phyloP scores from a whole-genome alignment of 2,888 invertebrate species.

The Amorpha juglandis region DNA sequence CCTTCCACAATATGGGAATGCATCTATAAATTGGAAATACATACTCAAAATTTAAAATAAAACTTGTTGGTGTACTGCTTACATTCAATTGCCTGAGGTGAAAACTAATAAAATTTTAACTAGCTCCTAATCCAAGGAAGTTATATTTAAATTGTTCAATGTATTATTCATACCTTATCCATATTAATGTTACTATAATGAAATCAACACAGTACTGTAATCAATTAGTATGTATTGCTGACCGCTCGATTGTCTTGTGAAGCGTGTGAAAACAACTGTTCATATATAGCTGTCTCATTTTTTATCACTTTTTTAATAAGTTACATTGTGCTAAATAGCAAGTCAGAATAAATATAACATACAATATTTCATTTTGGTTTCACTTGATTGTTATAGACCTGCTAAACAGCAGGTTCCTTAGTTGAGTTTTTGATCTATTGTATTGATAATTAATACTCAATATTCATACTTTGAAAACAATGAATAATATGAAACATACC shows the following conservation, averaged over 20 bases:
- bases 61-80: neutral
- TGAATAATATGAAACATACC: neutral
- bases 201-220: slow-evolving; percentile 45
- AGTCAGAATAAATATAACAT: neutral
- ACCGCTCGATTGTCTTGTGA: slow-evolving; percentile 60
- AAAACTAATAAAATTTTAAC: neutral
- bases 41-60: neutral
- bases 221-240: slow-evolving; percentile 56
- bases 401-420: no score
- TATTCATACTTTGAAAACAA: neutral
- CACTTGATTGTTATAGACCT: no score
- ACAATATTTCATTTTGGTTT: neutral
- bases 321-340: neutral
- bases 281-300: slow-evolving; percentile 9
- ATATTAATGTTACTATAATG: slow-evolving; percentile 49
- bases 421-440: neutral
- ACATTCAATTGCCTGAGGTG: neutral
- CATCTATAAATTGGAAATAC: neutral
- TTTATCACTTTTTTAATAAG: slow-evolving; percentile 3
- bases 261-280: slow-evolving; percentile 63
- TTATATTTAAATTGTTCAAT: slow-evolving; percentile 31
- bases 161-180: slow-evolving; percentile 46
- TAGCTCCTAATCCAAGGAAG: neutral
- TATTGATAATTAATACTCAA: neutral
- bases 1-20: neutral